Evolutionary conservation across 2,113 vertebrate genomes (phyloP).

Genomic region (Eublepharis macularius): DNA sequence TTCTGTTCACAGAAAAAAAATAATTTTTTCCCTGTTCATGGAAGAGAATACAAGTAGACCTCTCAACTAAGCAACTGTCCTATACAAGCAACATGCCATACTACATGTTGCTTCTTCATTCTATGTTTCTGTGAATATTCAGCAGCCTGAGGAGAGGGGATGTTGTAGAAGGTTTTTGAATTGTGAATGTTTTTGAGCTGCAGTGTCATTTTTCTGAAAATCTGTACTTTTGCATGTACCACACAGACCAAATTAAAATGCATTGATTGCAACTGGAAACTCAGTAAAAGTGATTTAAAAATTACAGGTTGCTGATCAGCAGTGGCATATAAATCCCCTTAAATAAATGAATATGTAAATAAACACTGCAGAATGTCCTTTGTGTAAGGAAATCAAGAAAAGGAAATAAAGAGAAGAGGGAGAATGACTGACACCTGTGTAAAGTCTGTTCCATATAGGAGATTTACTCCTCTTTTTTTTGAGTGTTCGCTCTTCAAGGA

Average conservation of each 20-base stretch:
- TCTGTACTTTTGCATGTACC: background rate
- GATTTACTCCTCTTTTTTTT: too few species aligned
- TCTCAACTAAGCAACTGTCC: background rate
- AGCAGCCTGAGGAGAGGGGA: background rate
- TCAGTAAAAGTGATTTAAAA: background rate
- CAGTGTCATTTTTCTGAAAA: background rate
- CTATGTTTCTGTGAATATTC: background rate
- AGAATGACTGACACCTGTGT: too few species aligned
- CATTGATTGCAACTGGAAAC: background rate
- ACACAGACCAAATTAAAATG: too few species aligned
- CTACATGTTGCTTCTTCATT: background rate
- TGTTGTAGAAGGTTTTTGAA: background rate
- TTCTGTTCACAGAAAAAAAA: background rate
- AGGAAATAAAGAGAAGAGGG: background rate
- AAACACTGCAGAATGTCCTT: background rate
- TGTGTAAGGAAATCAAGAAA: background rate
- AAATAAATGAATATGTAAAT: too few species aligned
- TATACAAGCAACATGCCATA: background rate
- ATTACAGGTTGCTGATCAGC: too few species aligned
- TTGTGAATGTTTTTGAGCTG: background rate
- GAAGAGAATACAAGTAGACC: background rate
- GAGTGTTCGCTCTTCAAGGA: too few species aligned
- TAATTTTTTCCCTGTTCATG: background rate
- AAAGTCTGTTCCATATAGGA: too few species aligned
- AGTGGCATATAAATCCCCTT: too few species aligned